phyloP scores from a whole-genome alignment of 2,888 invertebrate genomes.

The Drosophila demipolita region DNA sequence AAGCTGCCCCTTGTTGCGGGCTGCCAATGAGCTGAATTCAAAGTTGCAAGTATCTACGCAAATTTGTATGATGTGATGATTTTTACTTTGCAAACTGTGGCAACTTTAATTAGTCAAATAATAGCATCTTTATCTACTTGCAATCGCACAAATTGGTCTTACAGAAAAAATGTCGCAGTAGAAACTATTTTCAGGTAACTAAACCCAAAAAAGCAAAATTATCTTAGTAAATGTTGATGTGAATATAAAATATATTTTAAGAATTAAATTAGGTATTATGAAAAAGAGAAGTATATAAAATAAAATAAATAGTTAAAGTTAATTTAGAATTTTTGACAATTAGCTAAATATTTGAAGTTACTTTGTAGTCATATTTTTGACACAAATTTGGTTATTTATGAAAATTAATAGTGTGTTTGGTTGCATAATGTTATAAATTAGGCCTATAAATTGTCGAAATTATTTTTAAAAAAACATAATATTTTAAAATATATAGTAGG shows the following conservation, averaged over 20 bases:
- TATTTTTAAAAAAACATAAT: background rate
- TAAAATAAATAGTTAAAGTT: background rate
- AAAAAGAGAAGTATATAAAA: background rate
- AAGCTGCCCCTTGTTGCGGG: conserved; percentile 58
- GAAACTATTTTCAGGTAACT: background rate
- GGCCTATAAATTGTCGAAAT: background rate
- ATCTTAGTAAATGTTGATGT: background rate
- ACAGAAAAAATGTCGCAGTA: background rate
- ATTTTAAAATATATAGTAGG: too few relatives aligned
- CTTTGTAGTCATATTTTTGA: background rate
- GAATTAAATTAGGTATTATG: background rate
- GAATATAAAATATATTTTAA: background rate
- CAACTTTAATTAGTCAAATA: background rate
- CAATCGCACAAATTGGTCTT: background rate
- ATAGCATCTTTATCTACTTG: background rate
- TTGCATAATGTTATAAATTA: background rate
- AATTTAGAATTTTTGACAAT: background rate
- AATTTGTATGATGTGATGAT: conserved; percentile 7
- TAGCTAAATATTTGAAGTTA: background rate
- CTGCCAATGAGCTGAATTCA: conserved; percentile 12
- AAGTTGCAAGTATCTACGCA: background rate
- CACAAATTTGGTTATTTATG: background rate
- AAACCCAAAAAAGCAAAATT: background rate
- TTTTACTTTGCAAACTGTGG: conserved; percentile 11
- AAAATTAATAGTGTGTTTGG: background rate